Evolutionary conservation across 2,888 invertebrate species (phyloP).

Genomic region (Drosophila antonietae): DNA sequence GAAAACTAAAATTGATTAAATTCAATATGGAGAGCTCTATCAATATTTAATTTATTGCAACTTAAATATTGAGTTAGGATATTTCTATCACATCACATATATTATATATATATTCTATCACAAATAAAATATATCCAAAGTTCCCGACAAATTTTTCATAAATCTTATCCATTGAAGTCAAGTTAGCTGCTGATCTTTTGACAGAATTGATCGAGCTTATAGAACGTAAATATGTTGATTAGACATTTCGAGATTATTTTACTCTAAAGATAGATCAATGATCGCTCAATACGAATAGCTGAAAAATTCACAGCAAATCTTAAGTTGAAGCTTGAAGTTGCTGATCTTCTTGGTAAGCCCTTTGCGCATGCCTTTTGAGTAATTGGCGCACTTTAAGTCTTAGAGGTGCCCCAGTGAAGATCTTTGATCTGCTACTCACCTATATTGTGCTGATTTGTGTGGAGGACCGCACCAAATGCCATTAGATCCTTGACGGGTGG

Average conservation of each 20-base stretch:
- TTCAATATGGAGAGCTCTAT: not conserved
- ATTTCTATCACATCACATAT: no score
- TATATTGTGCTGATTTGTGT: constrained; percentile 85
- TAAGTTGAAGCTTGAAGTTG: not conserved
- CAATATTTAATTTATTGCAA: no score
- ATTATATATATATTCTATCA: no score
- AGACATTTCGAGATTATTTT: not conserved
- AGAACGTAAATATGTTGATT: not conserved
- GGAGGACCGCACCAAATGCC: constrained; percentile 85
- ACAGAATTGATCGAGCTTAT: not conserved
- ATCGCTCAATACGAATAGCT: not conserved
- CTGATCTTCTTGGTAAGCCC: not conserved
- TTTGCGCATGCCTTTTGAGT: not conserved
- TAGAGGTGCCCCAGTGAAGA: not conserved
- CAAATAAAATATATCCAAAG: not conserved
- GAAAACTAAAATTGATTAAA: not conserved
- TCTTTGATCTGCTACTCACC: constrained; percentile 73
- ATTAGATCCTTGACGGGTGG: constrained; percentile 85
- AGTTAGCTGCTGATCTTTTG: not conserved
- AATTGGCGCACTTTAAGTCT: not conserved
- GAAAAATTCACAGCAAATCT: not conserved
- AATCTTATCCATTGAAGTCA: no score
- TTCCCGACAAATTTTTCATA: no score
- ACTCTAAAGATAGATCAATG: not conserved
- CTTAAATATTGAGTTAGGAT: no score